Conservation (phyloP, 2,113 vertebrate species). For the Martes martes region DNA sequence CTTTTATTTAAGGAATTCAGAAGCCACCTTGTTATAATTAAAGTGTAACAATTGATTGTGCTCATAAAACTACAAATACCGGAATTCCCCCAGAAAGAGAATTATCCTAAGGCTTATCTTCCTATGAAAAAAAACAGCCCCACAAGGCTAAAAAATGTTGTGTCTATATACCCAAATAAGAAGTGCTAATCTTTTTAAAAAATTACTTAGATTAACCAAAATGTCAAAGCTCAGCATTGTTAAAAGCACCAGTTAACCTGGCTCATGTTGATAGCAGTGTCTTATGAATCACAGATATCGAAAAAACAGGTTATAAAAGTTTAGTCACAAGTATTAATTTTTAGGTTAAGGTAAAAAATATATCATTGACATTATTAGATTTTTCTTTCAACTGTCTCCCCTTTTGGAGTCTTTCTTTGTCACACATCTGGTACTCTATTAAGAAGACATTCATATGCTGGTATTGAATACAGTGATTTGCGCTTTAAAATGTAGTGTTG, state of each 20-base stretch:
- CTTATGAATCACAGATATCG: not conserved
- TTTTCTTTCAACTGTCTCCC: constrained; percentile 42
- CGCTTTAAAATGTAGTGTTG: constrained; percentile 74
- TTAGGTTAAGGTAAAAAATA: constrained; percentile 57
- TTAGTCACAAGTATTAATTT: constrained; percentile 57
- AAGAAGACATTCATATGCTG: constrained; percentile 44
- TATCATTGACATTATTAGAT: constrained; percentile 49
- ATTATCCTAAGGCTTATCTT: constrained; percentile 20
- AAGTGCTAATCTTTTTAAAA: constrained; percentile 57
- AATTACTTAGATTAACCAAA: constrained; percentile 45
- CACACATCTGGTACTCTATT: constrained; percentile 56
- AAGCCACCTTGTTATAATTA: not conserved
- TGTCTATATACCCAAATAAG: constrained; percentile 38
- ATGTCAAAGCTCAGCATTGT: constrained; percentile 9
- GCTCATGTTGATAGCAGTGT: not conserved
- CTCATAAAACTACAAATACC: constrained; percentile 47
- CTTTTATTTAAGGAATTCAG: constrained; percentile 33
- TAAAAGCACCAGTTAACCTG: not conserved
- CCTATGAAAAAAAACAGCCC: not conserved
- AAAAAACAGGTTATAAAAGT: constrained; percentile 18
- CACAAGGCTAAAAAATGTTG: constrained; percentile 29
- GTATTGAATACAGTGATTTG: constrained; percentile 56
- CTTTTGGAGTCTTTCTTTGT: constrained; percentile 17
- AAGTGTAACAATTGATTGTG: not conserved
- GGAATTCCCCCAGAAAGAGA: constrained; percentile 51